phyloP scores from a whole-genome alignment of 2,113 vertebrate species.

The Cheirogaleus medius region DNA sequence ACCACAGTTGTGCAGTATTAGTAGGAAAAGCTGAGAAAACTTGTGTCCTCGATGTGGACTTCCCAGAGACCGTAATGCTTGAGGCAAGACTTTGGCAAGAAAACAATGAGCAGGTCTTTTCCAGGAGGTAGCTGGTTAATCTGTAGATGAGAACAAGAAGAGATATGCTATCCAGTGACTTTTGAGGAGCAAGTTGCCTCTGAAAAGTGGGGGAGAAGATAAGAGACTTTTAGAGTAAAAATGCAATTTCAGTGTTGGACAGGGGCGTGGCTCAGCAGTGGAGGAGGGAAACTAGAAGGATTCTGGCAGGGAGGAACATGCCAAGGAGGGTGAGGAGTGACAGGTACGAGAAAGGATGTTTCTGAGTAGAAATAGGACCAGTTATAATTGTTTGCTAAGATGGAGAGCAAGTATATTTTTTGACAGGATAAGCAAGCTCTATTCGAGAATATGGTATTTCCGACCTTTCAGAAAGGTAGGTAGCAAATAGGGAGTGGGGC shows the following conservation, averaged over 20 bases:
- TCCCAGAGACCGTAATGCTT: neutral
- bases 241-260: neutral
- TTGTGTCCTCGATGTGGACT: neutral
- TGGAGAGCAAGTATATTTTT: neutral
- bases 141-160: conserved; percentile 20
- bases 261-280: neutral
- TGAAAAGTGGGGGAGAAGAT: conserved; percentile 5
- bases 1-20: neutral
- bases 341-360: neutral
- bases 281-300: neutral
- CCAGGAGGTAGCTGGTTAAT: conserved; percentile 27
- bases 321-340: neutral
- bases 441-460: neutral
- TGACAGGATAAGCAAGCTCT: neutral
- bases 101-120: conserved; percentile 40
- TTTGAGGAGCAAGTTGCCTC: conserved; percentile 13
- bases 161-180: conserved; percentile 19
- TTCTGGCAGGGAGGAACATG: neutral
- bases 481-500: neutral
- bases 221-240: neutral
- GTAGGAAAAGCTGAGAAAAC: neutral
- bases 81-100: conserved; percentile 39
- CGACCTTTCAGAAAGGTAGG: neutral
- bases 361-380: neutral
- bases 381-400: neutral